A percentile compares a stretch with the other conserved stretches of the same genome.
Conservation (phyloP, 2,113 vertebrate genomes). For the Oenanthe melanoleuca region DNA sequence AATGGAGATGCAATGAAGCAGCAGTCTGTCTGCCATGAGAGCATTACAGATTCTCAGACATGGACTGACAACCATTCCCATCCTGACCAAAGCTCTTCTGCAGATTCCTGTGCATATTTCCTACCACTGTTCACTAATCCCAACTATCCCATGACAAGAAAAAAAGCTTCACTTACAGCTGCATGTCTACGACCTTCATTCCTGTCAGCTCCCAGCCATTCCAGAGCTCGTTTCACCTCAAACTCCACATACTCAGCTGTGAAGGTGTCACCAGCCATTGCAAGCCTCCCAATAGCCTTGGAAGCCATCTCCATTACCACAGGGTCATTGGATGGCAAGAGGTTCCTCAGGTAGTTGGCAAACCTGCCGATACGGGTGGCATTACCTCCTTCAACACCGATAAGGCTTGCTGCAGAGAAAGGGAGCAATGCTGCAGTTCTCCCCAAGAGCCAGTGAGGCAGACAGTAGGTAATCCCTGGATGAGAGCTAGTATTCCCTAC, state of each 20-base stretch:
- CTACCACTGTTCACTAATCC: background rate
- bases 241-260: slow-evolving; percentile 99
- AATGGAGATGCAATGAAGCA: background rate
- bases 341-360: slow-evolving; percentile 96
- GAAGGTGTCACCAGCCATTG: slow-evolving; percentile 97
- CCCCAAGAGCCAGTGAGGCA: background rate
- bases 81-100: background rate
- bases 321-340: slow-evolving; percentile 94
- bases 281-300: slow-evolving; percentile 94
- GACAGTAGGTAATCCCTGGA: background rate
- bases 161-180: slow-evolving; percentile 79
- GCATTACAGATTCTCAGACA: background rate
- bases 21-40: background rate
- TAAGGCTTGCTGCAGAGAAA: slow-evolving; percentile 88
- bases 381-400: slow-evolving; percentile 96
- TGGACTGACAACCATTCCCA: background rate
- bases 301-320: slow-evolving; percentile 99
- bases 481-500: background rate
- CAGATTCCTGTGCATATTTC: background rate
- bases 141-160: background rate
- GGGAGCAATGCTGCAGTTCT: background rate
- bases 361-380: slow-evolving; percentile 96
- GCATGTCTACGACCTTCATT: slow-evolving; percentile 96
- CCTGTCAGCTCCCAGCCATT: slow-evolving; percentile 96
- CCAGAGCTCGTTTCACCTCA: slow-evolving; percentile 96